Evolutionary conservation across 2,113 vertebrate genomes (phyloP).

Genomic region (Ammodytes dubius): DNA sequence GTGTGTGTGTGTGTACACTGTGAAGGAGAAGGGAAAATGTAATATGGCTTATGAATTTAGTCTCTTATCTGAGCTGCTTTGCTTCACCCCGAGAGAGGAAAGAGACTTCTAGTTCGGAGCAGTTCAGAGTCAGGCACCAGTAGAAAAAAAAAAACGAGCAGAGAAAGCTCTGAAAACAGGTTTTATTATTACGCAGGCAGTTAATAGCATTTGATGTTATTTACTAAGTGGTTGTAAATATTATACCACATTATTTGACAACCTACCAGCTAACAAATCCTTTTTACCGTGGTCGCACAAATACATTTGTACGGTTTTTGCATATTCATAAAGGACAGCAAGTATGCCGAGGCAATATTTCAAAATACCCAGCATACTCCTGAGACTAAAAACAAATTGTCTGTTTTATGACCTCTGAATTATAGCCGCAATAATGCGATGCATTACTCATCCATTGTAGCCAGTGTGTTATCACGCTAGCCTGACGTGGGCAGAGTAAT

Average conservation of each 20-base stretch:
- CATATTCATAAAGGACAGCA: constrained; percentile 25
- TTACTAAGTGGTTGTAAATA: constrained; percentile 28
- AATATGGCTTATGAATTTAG: constrained; percentile 71
- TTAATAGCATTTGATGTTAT: neutral
- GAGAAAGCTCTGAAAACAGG: neutral
- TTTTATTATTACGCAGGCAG: neutral
- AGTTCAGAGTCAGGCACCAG: neutral
- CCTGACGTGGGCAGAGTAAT: constrained; percentile 67
- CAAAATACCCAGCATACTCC: constrained; percentile 25
- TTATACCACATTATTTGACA: constrained; percentile 2
- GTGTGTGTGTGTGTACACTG: constrained; percentile 28
- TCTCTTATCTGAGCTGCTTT: constrained; percentile 62
- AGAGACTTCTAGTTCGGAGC: constrained; percentile 44
- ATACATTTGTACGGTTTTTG: constrained; percentile 28
- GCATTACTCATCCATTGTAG: constrained; percentile 67
- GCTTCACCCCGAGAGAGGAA: constrained; percentile 23
- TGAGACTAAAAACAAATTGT: constrained; percentile 66
- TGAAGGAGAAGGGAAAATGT: constrained; percentile 56
- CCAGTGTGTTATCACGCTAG: constrained; percentile 57
- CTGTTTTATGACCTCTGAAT: constrained; percentile 71
- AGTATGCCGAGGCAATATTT: constrained; percentile 49
- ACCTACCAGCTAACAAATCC: constrained; percentile 6
- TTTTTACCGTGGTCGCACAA: constrained; percentile 4
- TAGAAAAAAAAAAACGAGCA: neutral
- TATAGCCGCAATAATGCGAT: constrained; percentile 55